These are phyloP conservation scores for Cecropterus lyciades DNA, from an alignment of 1,140 invertebrate species.

Conservation along the genomic window DNA sequence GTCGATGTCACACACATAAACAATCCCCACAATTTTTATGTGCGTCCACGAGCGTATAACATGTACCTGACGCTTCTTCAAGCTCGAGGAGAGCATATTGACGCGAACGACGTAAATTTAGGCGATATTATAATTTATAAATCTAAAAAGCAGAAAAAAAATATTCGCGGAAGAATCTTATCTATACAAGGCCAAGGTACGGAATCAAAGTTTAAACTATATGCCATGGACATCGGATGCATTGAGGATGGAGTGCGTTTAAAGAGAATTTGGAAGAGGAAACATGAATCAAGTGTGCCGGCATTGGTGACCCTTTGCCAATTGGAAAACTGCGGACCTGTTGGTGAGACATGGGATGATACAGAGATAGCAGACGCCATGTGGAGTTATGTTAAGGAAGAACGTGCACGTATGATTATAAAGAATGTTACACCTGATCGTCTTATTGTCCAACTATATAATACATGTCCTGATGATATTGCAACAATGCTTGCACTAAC, in stretches of 20 bases:
- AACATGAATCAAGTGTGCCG: slow-evolving; percentile 8
- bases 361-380: slow-evolving; percentile 32
- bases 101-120: slow-evolving; percentile 10
- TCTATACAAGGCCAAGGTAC: slow-evolving; percentile 3
- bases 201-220: slow-evolving; percentile 35
- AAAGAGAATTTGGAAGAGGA: slow-evolving; percentile 25
- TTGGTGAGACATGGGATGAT: slow-evolving; percentile 7
- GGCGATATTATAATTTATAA: slow-evolving; percentile 39
- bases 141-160: slow-evolving; percentile 31
- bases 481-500: slow-evolving; percentile 37
- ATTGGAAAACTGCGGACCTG: slow-evolving; percentile 38
- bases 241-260: slow-evolving; percentile 25
- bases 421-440: slow-evolving; percentile 8
- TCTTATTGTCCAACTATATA: slow-evolving; percentile 30
- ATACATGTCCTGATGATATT: slow-evolving; percentile 35
- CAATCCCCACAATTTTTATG: slow-evolving; percentile 49
- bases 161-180: slow-evolving; percentile 39
- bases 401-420: slow-evolving; percentile 32
- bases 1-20: slow-evolving; percentile 47
- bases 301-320: slow-evolving; percentile 38
- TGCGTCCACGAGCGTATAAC: slow-evolving; percentile 32
- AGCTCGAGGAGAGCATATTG: neutral
- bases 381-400: slow-evolving; percentile 38
- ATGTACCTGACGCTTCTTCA: slow-evolving; percentile 28
- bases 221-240: slow-evolving; percentile 43